These are phyloP conservation scores for Meda fulgida DNA, from an alignment of 2,797 vertebrate species.

Conservation along the genomic window DNA sequence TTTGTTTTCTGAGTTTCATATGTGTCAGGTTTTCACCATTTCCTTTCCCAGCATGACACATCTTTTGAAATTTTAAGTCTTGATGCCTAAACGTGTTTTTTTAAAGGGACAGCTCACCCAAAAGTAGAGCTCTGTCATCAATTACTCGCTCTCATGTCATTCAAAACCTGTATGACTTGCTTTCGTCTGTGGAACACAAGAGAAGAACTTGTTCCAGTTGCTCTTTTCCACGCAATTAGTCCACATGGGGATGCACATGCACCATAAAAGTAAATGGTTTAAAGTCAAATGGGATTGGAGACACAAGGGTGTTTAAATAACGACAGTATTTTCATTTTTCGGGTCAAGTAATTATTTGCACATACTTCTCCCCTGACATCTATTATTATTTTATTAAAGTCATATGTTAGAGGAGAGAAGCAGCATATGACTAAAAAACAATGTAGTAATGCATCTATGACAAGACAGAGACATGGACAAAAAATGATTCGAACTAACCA, in stretches of 20 bases:
- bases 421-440: neutral
- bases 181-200: neutral
- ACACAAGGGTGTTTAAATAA: neutral
- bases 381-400: conserved; percentile 1
- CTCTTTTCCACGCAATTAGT: neutral
- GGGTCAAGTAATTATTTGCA: neutral
- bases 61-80: neutral
- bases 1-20: neutral
- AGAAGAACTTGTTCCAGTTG: neutral
- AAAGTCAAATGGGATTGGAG: neutral
- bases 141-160: neutral
- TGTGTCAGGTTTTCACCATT: neutral
- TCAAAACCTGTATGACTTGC: too few species aligned
- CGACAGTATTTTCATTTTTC: neutral
- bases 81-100: neutral
- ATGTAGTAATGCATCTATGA: neutral
- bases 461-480: neutral
- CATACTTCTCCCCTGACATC: neutral
- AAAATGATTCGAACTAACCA: neutral
- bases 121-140: neutral
- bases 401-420: neutral
- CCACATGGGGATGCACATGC: neutral
- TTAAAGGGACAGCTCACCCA: neutral
- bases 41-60: neutral
- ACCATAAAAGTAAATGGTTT: neutral